Base-by-base conservation (phyloP, 2,113 vertebrate species). In the Notarius quadriscutis region DNA sequence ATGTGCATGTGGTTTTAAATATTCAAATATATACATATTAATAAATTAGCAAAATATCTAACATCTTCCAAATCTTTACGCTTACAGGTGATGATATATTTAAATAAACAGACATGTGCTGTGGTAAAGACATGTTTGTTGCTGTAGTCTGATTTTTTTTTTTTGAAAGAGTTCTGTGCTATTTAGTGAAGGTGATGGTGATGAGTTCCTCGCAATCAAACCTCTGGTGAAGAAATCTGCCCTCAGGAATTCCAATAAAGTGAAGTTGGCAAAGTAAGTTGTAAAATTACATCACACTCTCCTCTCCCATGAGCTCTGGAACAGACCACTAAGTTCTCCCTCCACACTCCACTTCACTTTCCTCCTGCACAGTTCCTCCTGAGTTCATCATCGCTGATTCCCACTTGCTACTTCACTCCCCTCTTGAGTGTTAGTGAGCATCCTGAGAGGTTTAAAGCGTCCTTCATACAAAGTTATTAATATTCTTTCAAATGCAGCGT, bases 211-310 rank as follows among this genome's bases (percentile, higher is more conserved):
- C 51, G 14, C 20, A 7, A 25, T 14, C 14, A 22, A 69, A 50
- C 20, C 30, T 22, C 27, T 10, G 14, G 30, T 51, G 53, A 18
- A 41, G 57, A 85, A 75, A 41, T 75, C 65, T 72, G 30, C 30
- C 6, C 51, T 58, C 67, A 58, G 83, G 58, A 27, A 53, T 67
- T 67, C 60, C 63, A 71, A 30, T 14, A 69, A 69, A 78, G 71
- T n/a, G 72, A 75, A 48, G 72, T 15, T 60, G 11, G 57, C 71
- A 58, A 27, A 85, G 58, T 7, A 51, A 51, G 27, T 78, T 51
- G 62, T 15, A 65, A 17, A 78, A 53, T 78, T 63, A 77, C 74
- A 78, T 85, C 84, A 78, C n/a, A 12, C 50, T 62, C 84, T 51
- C 60, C 6, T 51, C 84, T 77, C 84, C 20, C 72, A n/a, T 25